Conservation (phyloP, 1,140 invertebrate genomes). For the Amphibalanus amphitrite region DNA sequence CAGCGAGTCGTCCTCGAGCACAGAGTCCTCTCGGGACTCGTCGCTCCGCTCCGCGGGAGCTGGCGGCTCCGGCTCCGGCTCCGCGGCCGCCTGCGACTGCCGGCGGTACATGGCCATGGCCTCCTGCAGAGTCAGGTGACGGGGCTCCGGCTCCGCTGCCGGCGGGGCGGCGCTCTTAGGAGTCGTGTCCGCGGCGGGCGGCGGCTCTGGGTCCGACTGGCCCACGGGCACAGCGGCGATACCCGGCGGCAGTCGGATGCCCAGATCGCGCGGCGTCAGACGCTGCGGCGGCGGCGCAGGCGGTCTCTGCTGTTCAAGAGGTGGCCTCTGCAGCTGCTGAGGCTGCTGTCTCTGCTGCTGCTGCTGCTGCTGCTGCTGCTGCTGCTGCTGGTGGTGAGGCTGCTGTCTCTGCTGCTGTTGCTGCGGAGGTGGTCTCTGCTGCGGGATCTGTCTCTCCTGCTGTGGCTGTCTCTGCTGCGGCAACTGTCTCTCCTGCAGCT, state of each 20-base stretch:
- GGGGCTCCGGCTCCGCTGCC: not conserved
- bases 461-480: too few relatives aligned
- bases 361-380: too few relatives aligned
- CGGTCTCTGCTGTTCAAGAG: too few relatives aligned
- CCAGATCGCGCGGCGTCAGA: not conserved
- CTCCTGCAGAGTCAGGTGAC: not conserved
- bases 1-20: not conserved
- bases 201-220: not conserved
- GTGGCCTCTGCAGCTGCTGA: too few relatives aligned
- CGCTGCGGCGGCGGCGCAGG: too few relatives aligned
- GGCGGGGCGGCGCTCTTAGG: not conserved
- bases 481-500: too few relatives aligned
- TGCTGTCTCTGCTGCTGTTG: too few relatives aligned
- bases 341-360: too few relatives aligned
- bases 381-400: too few relatives aligned
- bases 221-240: not conserved
- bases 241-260: not conserved
- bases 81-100: not conserved
- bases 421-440: too few relatives aligned
- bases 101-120: not conserved
- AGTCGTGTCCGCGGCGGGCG: not conserved
- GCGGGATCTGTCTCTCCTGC: too few relatives aligned
- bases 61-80: not conserved
- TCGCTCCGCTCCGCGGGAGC: not conserved
- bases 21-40: not conserved